A percentile compares a stretch with the other conserved stretches of the same genome.
Evolutionary conservation across 2,888 invertebrate genomes (phyloP).

Genomic region (Pyrrhopygopsis socrates): DNA sequence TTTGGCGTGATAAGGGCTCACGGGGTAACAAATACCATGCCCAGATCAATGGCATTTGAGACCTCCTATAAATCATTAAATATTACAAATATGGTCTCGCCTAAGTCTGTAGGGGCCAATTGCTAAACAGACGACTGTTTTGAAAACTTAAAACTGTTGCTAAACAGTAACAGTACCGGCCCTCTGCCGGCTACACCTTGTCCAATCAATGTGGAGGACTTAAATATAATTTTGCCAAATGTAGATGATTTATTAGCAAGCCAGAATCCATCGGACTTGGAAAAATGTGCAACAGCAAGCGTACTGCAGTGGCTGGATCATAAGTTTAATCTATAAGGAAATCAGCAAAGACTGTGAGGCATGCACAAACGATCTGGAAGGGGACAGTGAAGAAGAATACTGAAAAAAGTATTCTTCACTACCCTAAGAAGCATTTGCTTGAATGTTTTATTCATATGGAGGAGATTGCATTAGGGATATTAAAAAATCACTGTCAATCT

Average conservation of each 20-base stretch:
- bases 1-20: conserved; percentile 71
- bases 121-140: conserved; percentile 68
- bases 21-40: conserved; percentile 63
- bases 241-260: no score
- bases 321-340: conserved; percentile 29
- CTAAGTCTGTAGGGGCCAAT: conserved; percentile 63
- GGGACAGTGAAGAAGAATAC: conserved; percentile 9
- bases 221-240: conserved; percentile 28
- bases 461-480: neutral
- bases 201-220: conserved; percentile 30
- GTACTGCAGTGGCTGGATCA: conserved; percentile 75
- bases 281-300: conserved; percentile 66
- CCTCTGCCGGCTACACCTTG: neutral
- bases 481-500: conserved; percentile 10
- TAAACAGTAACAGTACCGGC: neutral
- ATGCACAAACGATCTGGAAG: conserved; percentile 26
- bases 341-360: conserved; percentile 20
- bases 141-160: conserved; percentile 53
- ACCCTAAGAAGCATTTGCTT: neutral
- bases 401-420: neutral
- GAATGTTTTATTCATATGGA: neutral
- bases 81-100: conserved; percentile 52
- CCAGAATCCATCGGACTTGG: neutral
- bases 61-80: conserved; percentile 47
- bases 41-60: conserved; percentile 50